Evolutionary conservation across 1,140 invertebrate genomes (phyloP).

Genomic region (Alviniconcha marisindica): DNA sequence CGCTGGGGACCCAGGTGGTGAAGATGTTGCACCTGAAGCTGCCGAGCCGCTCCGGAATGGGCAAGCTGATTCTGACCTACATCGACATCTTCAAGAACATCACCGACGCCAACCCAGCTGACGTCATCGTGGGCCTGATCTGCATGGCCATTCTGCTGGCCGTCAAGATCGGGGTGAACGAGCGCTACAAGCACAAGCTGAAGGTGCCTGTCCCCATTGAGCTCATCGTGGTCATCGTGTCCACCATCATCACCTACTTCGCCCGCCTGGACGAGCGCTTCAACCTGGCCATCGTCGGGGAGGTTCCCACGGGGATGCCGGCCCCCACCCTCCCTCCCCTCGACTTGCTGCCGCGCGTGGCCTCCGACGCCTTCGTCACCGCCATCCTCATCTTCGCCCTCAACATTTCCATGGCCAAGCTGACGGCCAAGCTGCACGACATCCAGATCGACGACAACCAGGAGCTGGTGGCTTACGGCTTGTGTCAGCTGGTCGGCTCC

Average conservation of each 20-base stretch:
- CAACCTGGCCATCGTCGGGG: slow-evolving; percentile 72
- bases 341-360: slow-evolving; percentile 23
- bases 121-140: slow-evolving; percentile 82
- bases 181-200: slow-evolving; percentile 82
- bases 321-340: slow-evolving; percentile 48
- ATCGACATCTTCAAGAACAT: slow-evolving; percentile 64
- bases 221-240: slow-evolving; percentile 57
- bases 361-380: slow-evolving; percentile 31
- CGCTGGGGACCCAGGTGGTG: slow-evolving; percentile 70
- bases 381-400: slow-evolving; percentile 42
- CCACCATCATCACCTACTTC: slow-evolving; percentile 41
- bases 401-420: slow-evolving; percentile 59
- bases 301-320: slow-evolving; percentile 67
- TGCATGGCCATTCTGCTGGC: slow-evolving; percentile 84
- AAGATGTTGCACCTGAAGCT: slow-evolving; percentile 83
- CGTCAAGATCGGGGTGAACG: slow-evolving; percentile 89
- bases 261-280: slow-evolving; percentile 55
- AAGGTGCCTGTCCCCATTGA: slow-evolving; percentile 90
- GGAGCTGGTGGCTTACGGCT: slow-evolving; percentile 78
- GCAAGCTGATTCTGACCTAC: slow-evolving; percentile 64
- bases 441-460: slow-evolving; percentile 75
- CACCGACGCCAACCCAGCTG: slow-evolving; percentile 58
- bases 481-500: slow-evolving; percentile 73
- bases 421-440: slow-evolving; percentile 70
- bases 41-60: slow-evolving; percentile 42